Evolutionary conservation across 2,888 invertebrate species (phyloP), one percentile per base, ranked within the genome.

Genomic region (Pomacea canaliculata): DNA sequence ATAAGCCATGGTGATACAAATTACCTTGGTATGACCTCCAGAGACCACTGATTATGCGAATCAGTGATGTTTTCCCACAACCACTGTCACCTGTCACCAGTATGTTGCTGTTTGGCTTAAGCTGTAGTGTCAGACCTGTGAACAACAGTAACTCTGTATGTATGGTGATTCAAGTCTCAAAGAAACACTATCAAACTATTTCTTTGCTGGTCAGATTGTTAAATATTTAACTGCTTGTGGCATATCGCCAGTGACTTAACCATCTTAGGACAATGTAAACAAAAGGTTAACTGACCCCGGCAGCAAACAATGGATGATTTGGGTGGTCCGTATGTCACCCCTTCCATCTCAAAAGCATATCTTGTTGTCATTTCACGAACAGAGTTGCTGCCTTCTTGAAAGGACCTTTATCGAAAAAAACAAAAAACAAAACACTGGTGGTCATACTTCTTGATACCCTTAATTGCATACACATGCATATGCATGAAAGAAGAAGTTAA

Each of bases 1-100:
- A 37, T 5, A 37, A 37, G 37, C 37, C 3, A 37, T 37, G 37
- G 37, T 37, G 37, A 37, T 37, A 37, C 18, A 70, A 46, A 48
- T 16, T 74, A 78, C 78, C 77, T 59, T 71, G 60, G 48, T 49
- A 12, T 37, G 68, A 46, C 9, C 97, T 97, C 99, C 99, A 99
- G 46, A 99, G 92, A 0, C 98, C 97, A 70, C 96, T 96, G 73
- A 99, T 93, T 81, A 98, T 96, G 73, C 99, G 94, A 92, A 99
- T 96, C 83, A 99, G 91, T 0, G 94, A 94, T 68, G 94, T 95
- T 90, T 98, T 97, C 7, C 97, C 97, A 91, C 97, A 97, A 18
- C 99, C 98, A 89, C 98, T 98, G 19, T 98, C 97, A 0, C 99
- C 93, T 2, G 98, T 97, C 82, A 99, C 97, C 66, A 99, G 93